Evolutionary conservation across 2,888 invertebrate species (phyloP), one percentile per base, ranked within the genome.

Genomic region (Asteroscopus sphinx): DNA sequence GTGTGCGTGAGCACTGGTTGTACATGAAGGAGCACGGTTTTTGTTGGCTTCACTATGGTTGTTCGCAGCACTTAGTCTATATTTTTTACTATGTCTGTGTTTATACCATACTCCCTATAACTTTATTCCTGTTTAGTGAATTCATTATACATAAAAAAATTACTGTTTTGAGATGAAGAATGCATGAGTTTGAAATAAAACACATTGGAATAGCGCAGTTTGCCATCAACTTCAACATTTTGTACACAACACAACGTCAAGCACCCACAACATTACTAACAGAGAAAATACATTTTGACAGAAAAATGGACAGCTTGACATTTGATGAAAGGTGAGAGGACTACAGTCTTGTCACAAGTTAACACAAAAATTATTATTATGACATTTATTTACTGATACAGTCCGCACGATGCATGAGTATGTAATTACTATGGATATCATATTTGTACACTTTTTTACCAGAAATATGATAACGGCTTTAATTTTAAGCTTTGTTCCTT

Each of bases 241-340:
- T 25, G 46, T 49, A 68, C 59, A 66, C 55, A 52, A 75, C 65
- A 71, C 62, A 28, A 53, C 54, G 45, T 63, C 55, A 70, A 59
- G 63, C 66, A 66, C 64, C 47, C 52, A 53, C 51, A 58, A 67
- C 68, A 72, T 62, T 53, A 76, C 73, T 76, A 83, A 87, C 80
- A 85, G 81, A 87, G 77, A 74, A 73, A 81, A 80, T 82, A 88
- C 87, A 88, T 89, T 83, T 89, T 89, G 80, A 87, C 90, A 91
- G 91, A 83, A 78, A 86, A 85, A 79, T 84, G 86, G 89, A 87
- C 83, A 75, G 80, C 85, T 87, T 90, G 85, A 89, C 79, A 80
- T 80, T 73, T 73, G 71, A 67, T 67, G 68, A 69, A 85, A 90
- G 91, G 91, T 90, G 90, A 91, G 90, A 85, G 59, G 68, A 70